Conservation (phyloP, 2,113 vertebrate genomes). For the Nycticorax nycticorax region DNA sequence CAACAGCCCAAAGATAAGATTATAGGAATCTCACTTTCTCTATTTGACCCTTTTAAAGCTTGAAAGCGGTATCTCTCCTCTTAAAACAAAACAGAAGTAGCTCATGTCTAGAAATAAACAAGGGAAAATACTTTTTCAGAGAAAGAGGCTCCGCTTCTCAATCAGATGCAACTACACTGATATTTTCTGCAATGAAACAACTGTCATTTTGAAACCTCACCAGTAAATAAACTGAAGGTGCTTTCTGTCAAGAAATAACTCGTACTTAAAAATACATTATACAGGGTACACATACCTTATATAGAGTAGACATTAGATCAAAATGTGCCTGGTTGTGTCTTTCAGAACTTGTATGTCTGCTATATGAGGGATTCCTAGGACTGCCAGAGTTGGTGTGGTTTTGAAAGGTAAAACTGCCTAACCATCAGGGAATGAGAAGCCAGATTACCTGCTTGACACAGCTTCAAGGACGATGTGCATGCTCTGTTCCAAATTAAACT, state of each 20-base stretch:
- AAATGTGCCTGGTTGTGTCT: background rate
- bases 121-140: background rate
- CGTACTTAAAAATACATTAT: background rate
- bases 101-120: background rate
- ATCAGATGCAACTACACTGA: background rate
- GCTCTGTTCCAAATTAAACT: slow-evolving; percentile 16
- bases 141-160: background rate
- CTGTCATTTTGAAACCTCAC: background rate
- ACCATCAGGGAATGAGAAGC: background rate
- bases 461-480: background rate
- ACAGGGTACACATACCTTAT: background rate
- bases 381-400: background rate
- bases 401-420: background rate
- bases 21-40: background rate
- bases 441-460: background rate
- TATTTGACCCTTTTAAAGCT: background rate
- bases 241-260: background rate
- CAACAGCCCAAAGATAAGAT: background rate
- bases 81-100: background rate
- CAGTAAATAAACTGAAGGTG: background rate
- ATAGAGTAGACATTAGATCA: background rate
- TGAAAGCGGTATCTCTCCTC: background rate
- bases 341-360: background rate
- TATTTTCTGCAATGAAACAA: background rate
- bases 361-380: background rate